These are phyloP conservation scores for Hydrolagus affinis DNA, from an alignment of 2,113 vertebrate genomes.

Conservation along the genomic window DNA sequence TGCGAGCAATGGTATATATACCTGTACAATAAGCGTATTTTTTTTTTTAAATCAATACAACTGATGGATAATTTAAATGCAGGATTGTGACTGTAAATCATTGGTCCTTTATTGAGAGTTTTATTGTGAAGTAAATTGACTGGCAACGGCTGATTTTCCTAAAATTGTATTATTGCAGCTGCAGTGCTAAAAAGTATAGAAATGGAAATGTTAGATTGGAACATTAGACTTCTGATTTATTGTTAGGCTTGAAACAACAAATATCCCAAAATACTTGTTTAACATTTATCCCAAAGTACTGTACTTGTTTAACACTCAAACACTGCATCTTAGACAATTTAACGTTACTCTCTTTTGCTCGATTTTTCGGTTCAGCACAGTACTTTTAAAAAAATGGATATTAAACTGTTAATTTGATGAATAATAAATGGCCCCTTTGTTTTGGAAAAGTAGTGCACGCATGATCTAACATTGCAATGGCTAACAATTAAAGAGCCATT, in stretches of 20 bases:
- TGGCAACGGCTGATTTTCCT: background rate
- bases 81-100: background rate
- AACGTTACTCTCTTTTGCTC: background rate
- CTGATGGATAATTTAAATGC: background rate
- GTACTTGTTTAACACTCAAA: background rate
- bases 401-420: background rate
- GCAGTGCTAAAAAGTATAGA: background rate
- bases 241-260: background rate
- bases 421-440: background rate
- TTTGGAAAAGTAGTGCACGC: background rate
- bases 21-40: background rate
- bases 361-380: background rate
- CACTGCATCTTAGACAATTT: background rate
- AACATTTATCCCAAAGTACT: background rate
- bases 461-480: background rate
- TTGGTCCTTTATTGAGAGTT: background rate
- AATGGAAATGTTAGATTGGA: background rate
- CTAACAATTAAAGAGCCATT: background rate
- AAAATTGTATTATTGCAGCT: background rate
- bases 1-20: background rate
- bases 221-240: background rate
- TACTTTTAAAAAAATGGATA: background rate
- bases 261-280: background rate
- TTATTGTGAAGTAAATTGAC: background rate
- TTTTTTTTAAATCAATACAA: background rate